These are phyloP conservation scores for Craniophora ligustri DNA, from an alignment of 2,888 invertebrate species.

Conservation along the genomic window DNA sequence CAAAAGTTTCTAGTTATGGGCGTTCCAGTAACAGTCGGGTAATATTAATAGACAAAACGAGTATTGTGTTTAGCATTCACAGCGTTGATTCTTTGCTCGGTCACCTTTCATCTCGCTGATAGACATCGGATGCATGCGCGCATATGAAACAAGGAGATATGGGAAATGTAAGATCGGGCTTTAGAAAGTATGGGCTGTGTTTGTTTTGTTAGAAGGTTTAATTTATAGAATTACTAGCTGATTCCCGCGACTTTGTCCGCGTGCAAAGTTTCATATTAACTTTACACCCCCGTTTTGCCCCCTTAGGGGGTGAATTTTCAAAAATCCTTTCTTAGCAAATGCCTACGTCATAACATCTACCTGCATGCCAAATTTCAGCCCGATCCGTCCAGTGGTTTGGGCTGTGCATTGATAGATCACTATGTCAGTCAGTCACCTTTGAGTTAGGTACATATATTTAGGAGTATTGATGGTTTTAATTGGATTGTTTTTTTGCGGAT, in stretches of 20 bases:
- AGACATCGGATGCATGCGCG: conserved; percentile 58
- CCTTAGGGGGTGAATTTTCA: too few relatives aligned
- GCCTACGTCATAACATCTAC: too few relatives aligned
- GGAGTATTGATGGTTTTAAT: too few relatives aligned
- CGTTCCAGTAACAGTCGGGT: conserved; percentile 43
- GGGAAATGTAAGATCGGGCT: conserved; percentile 46
- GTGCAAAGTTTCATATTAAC: too few relatives aligned
- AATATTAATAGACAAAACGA: conserved; percentile 52
- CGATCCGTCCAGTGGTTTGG: too few relatives aligned
- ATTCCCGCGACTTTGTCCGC: too few relatives aligned
- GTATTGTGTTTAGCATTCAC: conserved; percentile 52
- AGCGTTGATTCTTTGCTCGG: conserved; percentile 44
- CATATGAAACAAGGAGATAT: conserved; percentile 58
- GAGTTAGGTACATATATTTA: too few relatives aligned
- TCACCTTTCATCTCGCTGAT: conserved; percentile 64
- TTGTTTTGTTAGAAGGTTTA: conserved; percentile 23
- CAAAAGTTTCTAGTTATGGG: conserved; percentile 35
- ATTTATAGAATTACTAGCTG: conserved; percentile 28
- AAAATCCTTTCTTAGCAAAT: too few relatives aligned
- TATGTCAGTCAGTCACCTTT: too few relatives aligned
- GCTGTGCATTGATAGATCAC: too few relatives aligned
- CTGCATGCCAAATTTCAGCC: too few relatives aligned
- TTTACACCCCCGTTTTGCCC: too few relatives aligned
- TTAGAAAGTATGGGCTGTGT: conserved; percentile 32
- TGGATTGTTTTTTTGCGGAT: background rate